Evolutionary conservation across 2,113 vertebrate genomes (phyloP).

Genomic region (Hippocampus abdominalis): DNA sequence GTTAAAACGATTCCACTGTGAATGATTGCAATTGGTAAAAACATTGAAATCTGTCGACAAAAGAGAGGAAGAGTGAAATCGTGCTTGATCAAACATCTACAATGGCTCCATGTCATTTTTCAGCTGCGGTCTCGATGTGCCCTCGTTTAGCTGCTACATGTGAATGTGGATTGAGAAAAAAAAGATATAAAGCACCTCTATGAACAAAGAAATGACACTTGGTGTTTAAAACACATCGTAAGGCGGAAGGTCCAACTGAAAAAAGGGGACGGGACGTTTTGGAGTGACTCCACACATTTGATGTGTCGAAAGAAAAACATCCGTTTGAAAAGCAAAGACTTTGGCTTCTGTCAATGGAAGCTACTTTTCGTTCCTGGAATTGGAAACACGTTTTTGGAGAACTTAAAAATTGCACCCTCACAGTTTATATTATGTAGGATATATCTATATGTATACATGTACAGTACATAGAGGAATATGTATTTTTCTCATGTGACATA

Average conservation of each 20-base stretch:
- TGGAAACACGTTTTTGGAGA: conserved; percentile 30
- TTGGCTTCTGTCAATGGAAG: conserved; percentile 58
- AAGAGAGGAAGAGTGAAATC: neutral
- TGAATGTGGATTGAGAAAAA: neutral
- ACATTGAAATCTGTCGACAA: neutral
- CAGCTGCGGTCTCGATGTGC: neutral
- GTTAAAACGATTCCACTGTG: neutral
- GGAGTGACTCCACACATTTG: conserved; percentile 50
- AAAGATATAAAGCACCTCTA: neutral
- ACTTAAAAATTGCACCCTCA: conserved; percentile 33
- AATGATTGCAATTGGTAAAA: neutral
- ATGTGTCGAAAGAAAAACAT: conserved; percentile 50
- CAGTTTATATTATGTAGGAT: conserved; percentile 33
- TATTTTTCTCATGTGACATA: neutral
- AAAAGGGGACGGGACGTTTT: conserved; percentile 13
- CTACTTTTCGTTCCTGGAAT: conserved; percentile 17
- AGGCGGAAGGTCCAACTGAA: neutral
- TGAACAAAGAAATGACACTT: neutral
- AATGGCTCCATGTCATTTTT: neutral
- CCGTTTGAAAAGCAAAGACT: conserved; percentile 51
- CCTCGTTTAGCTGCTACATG: neutral
- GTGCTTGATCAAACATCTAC: neutral
- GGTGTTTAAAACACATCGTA: conserved; percentile 61
- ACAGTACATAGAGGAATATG: conserved; percentile 16
- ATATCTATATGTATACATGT: conserved; percentile 14